phyloP scores from a whole-genome alignment of 2,797 vertebrate species.

The Periparus ater region DNA sequence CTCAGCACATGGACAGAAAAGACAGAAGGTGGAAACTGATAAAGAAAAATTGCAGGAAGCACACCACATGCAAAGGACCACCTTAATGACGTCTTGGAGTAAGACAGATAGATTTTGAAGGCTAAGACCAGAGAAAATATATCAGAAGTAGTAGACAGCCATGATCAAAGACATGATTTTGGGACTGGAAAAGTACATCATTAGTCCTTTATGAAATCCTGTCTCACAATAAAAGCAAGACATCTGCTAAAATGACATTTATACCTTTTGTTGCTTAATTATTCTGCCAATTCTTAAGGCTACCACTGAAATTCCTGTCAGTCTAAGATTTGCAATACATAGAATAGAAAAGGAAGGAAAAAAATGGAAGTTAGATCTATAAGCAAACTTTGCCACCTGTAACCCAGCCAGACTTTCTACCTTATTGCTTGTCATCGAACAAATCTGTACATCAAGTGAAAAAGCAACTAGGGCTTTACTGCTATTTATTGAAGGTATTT shows the following conservation, averaged over 20 bases:
- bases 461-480: not conserved
- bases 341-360: not conserved
- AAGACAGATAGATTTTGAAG: not conserved
- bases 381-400: not conserved
- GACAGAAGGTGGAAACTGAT: not conserved
- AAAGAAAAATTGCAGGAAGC: not conserved
- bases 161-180: not conserved
- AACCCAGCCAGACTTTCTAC: not conserved
- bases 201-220: not conserved
- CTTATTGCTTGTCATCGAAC: not conserved
- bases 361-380: not conserved
- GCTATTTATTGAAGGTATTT: not conserved
- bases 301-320: not conserved
- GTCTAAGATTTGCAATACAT: not conserved
- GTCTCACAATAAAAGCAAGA: not conserved
- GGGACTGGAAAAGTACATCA: not conserved
- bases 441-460: not conserved
- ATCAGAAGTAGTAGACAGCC: not conserved
- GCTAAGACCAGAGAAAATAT: not conserved
- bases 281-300: not conserved
- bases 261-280: not conserved
- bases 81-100: not conserved
- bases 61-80: fast-evolving
- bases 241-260: not conserved
- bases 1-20: not conserved